These are phyloP conservation scores for Cettia cetti DNA, from an alignment of 2,113 vertebrate genomes.

Conservation along the genomic window DNA sequence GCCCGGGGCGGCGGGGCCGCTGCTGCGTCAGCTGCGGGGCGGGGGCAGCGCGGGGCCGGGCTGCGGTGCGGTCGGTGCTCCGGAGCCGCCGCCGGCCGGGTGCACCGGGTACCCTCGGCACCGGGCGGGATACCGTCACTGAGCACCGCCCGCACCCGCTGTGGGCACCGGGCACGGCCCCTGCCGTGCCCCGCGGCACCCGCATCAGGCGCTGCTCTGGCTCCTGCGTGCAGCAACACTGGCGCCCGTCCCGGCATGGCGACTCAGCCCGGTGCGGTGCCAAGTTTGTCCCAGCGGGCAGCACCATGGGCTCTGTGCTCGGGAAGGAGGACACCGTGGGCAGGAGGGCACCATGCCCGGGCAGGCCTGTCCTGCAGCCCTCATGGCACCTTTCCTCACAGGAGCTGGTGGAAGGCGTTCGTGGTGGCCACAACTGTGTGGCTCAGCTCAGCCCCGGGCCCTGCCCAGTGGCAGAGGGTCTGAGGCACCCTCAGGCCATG, in stretches of 20 bases:
- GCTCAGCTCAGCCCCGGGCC: background rate
- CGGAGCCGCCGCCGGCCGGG: background rate
- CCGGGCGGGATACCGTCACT: background rate
- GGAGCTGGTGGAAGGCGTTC: background rate
- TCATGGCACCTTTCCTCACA: accelerated
- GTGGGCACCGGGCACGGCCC: background rate
- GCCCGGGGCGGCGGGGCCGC: too few species aligned
- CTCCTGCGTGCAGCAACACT: background rate
- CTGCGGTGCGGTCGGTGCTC: background rate
- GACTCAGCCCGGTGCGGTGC: background rate
- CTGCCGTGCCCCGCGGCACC: background rate
- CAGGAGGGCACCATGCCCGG: background rate
- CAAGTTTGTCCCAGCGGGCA: background rate
- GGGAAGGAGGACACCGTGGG: background rate
- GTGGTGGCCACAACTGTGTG: accelerated
- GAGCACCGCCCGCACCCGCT: background rate
- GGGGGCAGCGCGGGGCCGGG: too few species aligned
- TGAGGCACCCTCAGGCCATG: accelerated
- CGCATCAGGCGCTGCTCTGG: background rate
- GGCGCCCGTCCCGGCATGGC: background rate
- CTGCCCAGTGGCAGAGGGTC: background rate
- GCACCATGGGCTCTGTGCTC: background rate
- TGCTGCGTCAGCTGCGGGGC: too few species aligned
- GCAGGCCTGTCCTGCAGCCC: background rate
- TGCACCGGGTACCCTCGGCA: too few species aligned